Conservation (phyloP, 2,797 vertebrate species). For the Falco rusticolus region DNA sequence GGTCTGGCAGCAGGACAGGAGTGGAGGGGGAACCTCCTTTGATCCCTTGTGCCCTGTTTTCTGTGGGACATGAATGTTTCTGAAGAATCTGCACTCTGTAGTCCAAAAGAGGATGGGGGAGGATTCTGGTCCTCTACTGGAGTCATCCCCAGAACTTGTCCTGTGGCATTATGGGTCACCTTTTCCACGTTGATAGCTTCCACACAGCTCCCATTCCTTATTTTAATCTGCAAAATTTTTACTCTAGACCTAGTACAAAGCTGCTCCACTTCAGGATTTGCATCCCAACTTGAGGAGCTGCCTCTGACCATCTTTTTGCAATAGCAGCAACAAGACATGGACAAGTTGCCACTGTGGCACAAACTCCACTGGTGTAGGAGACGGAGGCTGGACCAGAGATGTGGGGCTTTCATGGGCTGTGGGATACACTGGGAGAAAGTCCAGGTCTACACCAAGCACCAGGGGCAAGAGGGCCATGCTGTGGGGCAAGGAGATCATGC, state of each 20-base stretch:
- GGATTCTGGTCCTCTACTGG: not conserved
- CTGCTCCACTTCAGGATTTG: not conserved
- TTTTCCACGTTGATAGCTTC: not conserved
- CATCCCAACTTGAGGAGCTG: not conserved
- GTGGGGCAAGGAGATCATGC: not conserved
- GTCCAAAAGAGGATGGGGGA: not conserved
- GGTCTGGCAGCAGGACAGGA: rapidly evolving
- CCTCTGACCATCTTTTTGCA: not conserved
- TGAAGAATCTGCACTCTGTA: not conserved
- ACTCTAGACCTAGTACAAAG: not conserved
- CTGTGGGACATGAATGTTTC: not conserved
- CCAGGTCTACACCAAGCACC: not conserved
- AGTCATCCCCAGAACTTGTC: not conserved
- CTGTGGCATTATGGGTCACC: not conserved
- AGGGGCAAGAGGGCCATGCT: not conserved
- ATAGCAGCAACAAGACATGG: not conserved
- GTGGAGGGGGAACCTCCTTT: not conserved
- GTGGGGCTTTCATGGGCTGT: not conserved
- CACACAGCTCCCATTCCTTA: rapidly evolving
- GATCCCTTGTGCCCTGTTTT: not conserved
- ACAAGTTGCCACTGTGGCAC: not conserved
- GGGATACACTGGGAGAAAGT: not conserved
- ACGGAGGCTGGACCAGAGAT: not conserved
- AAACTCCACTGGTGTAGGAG: not conserved
- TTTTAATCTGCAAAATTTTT: not conserved